Conservation (phyloP, 2,888 invertebrate genomes). For the Habrosyne pyritoides region DNA sequence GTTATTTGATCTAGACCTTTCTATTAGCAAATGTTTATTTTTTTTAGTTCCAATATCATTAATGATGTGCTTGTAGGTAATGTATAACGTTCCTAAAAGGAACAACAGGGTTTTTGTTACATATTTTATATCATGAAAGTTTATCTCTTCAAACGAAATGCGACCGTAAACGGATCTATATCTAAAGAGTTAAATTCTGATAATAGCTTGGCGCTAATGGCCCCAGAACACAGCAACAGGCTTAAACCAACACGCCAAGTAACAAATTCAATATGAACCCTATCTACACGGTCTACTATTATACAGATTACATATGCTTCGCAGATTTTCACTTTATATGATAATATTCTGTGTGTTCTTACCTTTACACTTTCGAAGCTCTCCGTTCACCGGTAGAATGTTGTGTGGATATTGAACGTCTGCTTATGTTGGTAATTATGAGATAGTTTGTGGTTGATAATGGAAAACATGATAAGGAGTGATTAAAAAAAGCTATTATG, state of each 20-base stretch:
- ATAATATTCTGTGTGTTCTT: constrained; percentile 32
- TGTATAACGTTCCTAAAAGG: too few species aligned
- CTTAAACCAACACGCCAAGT: constrained; percentile 8
- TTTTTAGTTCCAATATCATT: too few species aligned
- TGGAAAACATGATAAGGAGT: too few species aligned
- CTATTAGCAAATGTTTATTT: too few species aligned
- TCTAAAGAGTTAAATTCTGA: too few species aligned
- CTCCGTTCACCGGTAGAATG: not conserved
- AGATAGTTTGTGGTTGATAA: too few species aligned
- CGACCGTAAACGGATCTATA: not conserved
- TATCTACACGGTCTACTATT: constrained; percentile 24
- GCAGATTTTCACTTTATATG: constrained; percentile 53
- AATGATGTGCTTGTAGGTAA: too few species aligned
- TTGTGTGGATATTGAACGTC: not conserved
- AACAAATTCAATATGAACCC: constrained; percentile 24
- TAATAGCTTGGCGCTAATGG: not conserved
- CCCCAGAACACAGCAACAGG: constrained; percentile 7
- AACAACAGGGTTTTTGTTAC: too few species aligned
- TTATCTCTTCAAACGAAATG: not conserved
- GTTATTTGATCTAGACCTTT: too few species aligned
- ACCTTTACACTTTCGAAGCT: constrained; percentile 13
- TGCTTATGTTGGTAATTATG: not conserved
- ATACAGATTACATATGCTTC: constrained; percentile 44
- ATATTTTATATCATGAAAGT: too few species aligned
- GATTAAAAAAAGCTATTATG: too few species aligned